Evolutionary conservation across 1,140 invertebrate species (phyloP).

Genomic region (Bicyclus anynana): DNA sequence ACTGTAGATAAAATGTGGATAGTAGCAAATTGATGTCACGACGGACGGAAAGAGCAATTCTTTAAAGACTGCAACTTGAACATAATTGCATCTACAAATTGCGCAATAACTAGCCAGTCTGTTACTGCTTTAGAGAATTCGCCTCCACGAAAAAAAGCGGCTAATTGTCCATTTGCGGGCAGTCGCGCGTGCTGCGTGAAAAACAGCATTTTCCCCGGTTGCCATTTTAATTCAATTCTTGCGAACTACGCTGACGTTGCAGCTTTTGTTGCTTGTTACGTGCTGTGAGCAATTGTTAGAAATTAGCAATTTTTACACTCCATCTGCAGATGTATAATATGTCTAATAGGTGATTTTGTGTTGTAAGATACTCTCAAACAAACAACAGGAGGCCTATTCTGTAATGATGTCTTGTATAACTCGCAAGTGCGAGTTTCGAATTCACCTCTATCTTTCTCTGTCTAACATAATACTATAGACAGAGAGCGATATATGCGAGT

Average conservation of each 20-base stretch:
- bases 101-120: not conserved
- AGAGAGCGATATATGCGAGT: too few relatives aligned
- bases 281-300: constrained; percentile 10
- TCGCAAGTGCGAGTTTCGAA: too few relatives aligned
- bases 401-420: too few relatives aligned
- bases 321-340: too few relatives aligned
- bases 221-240: constrained; percentile 70
- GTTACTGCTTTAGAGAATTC: not conserved
- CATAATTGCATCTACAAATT: not conserved
- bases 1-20: too few relatives aligned
- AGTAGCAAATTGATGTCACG: too few relatives aligned
- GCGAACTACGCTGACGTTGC: constrained; percentile 59
- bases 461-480: too few relatives aligned
- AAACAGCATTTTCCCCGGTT: constrained; percentile 43
- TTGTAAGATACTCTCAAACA: too few relatives aligned
- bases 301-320: not conserved
- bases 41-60: too few relatives aligned
- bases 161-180: constrained; percentile 69
- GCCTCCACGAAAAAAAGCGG: constrained; percentile 12
- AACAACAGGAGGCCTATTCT: too few relatives aligned
- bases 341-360: too few relatives aligned
- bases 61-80: not conserved
- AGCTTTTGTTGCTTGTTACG: constrained; percentile 51
- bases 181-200: constrained; percentile 55
- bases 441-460: too few relatives aligned